Base-by-base conservation (phyloP, 2,888 invertebrate genomes). In the Dromius quadrimaculatus region DNA sequence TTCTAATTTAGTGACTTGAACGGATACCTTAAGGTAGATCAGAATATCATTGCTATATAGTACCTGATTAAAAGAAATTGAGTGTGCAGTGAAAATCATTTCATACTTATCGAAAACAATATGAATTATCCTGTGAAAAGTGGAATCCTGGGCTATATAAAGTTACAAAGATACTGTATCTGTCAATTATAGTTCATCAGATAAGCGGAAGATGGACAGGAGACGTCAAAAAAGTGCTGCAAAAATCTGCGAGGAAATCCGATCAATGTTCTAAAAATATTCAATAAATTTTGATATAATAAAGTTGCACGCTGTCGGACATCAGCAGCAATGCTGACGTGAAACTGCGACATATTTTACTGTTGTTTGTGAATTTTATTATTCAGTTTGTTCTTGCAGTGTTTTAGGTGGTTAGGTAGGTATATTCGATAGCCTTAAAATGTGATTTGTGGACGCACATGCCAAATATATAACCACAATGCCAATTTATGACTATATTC, bases 401-500 rank as follows among this genome's bases (percentile, higher is more conserved):
- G 34, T 36, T 63, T 36, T 34, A 64, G 45, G 50, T 62, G 64
- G 34, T 34, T 64, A 64, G 34, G 64, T 64, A 64, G 47, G 64
- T 64, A 64, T 50, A 47, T 47, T 47, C 64, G 47, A 64, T 36
- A 47, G 28, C 47, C 47, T 64, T 47, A 64, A 45, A 36, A 64
- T 64, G 64, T 64, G 64, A 64, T 64, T 64, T 64, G 64, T 64
- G 50, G 64, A 8, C 32, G 15, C 64, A 32, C 34, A 64, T 64
- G 64, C 41, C 64, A 64, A 64, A 64, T 64, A 50, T 41, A 64
- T 64, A 64, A 64, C 64, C 47, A 11, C 34, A 11, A 41, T 50
- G 41, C 64, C 47, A 64, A 64, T 64, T 64, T 64, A 64, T 64
- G 47, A 47, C 64, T 34, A 64, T 47, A 64, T 64, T 64, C 64